phyloP scores from a whole-genome alignment of 2,888 invertebrate genomes.

The Noctua janthe region DNA sequence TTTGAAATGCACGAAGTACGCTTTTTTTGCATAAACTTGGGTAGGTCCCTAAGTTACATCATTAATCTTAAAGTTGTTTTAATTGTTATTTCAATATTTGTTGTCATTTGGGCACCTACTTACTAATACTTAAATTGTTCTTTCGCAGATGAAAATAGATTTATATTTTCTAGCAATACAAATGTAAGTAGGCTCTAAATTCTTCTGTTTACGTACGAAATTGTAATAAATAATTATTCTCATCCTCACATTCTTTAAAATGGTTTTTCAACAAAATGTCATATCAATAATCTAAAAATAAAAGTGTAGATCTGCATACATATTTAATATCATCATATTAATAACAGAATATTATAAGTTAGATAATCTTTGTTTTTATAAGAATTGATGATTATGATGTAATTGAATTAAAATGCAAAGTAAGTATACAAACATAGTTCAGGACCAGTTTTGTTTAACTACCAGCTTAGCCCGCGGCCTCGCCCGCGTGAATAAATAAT shows the following conservation, averaged over 20 bases:
- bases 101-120: not conserved
- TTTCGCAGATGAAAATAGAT: not conserved
- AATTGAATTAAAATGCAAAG: slow-evolving; percentile 16
- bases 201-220: not conserved
- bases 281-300: not conserved
- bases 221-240: not conserved
- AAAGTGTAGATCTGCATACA: not conserved
- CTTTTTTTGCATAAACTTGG: not conserved
- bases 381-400: slow-evolving; percentile 5
- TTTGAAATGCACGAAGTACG: slow-evolving; percentile 5
- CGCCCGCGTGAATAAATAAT: too few species aligned
- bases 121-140: not conserved
- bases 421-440: slow-evolving; percentile 14
- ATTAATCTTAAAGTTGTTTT: not conserved
- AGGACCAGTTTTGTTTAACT: slow-evolving; percentile 7
- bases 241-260: not conserved
- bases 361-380: not conserved
- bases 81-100: not conserved
- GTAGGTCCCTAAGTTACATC: not conserved
- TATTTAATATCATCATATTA: slow-evolving; percentile 2
- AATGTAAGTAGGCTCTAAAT: not conserved
- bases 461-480: too few species aligned
- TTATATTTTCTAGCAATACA: not conserved
- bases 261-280: not conserved
- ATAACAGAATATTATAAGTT: not conserved